Evolutionary conservation across 2,888 invertebrate species (phyloP), one percentile per base, ranked within the genome.

Genomic region (Philonicus albiceps): DNA sequence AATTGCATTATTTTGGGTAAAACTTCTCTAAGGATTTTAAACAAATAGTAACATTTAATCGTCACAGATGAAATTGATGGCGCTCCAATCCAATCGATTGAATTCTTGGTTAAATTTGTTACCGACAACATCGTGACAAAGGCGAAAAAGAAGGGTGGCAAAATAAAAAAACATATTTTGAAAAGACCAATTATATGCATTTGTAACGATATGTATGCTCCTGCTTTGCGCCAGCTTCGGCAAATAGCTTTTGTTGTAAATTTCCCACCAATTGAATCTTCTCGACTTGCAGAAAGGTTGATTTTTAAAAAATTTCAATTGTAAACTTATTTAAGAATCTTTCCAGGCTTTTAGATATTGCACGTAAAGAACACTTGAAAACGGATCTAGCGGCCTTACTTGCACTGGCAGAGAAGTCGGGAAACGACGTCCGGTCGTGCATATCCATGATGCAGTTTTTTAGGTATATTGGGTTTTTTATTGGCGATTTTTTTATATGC

Each of bases 121-220:
- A 94, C 94, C 3, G 96, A 96, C 19, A 94, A 92, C 1, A 90
- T 90, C 0, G 92, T 91, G 1, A 90, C 89, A 13, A 93, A 94
- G 90, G 89, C 86, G 0, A 90, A 89, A 49, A 90, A 89, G 40
- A 88, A 89, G 73, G 93, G 93, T 88, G 95, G 93, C 90, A 94
- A 94, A 87, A 93, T 92, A 40, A 93, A 93, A 86, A 91, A 93
- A 3, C 93, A 94, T 76, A 93, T 96, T 1, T 92, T 98, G 85
- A 94, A 95, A 88, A 93, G 99, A 83, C 99, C 99, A 0, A 95
- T 99, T 43, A 97, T 99, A 89, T 99, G 99, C 90, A 99, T 99
- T 88, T 99, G 99, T 91, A 99, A 99, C 91, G 98, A 99, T 91
- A 93, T 96, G 89, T 99, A 97, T 90, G 96, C 96, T 5, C 96